Base-by-base conservation (phyloP, 1,140 invertebrate genomes). In the Drosophila tropicalis region DNA sequence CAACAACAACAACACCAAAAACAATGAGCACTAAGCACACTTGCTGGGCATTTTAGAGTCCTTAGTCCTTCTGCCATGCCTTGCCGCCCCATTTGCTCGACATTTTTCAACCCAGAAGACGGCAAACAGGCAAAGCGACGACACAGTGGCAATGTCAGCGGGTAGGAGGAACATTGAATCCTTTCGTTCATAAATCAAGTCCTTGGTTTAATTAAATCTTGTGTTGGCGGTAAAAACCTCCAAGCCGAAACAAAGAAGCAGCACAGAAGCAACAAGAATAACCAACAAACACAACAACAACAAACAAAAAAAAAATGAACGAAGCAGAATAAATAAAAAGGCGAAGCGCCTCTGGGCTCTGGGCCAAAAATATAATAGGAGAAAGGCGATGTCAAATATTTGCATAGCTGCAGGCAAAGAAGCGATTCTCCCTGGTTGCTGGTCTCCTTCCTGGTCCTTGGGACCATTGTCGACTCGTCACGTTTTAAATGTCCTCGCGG, bases 171-270 rank as follows among this genome's bases (percentile, higher is more conserved):
- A 76, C 75, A 81, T 83, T 80, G 86, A 91, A 91, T 91, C 90
- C 90, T 91, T 91, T 91, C 90, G 86, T 89, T 91, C 90, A 91
- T 91, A 91, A 91, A 91, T 91, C 90, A 91, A 91, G 90, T 91
- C 90, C 90, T 91, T 90, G 90, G 90, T 91, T 91, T 91, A 91
- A 91, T 91, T 91, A 91, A 91, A 91, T 91, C 90, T 91, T 91
- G 90, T 90, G 90, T 90, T 91, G 90, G 90, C 90, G 85, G 90
- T 91, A 91, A 91, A 91, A 91, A 82, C 76, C 76, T 81, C 87
- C 58, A 34, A 63, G 36, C 29, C n/a, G 25, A 32, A 66, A n/a
- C 34, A 19, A 39, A 32, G 22, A 25, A 47, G 57, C 3, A 47
- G 57, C 3, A 70, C 12, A 39, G 13, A 36, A 22, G 25, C 15